A percentile compares a stretch with the other conserved stretches of the same genome.
These are phyloP conservation scores for Gymnoscopelus microlampas DNA, from an alignment of 2,797 vertebrate genomes.

Conservation along the genomic window DNA sequence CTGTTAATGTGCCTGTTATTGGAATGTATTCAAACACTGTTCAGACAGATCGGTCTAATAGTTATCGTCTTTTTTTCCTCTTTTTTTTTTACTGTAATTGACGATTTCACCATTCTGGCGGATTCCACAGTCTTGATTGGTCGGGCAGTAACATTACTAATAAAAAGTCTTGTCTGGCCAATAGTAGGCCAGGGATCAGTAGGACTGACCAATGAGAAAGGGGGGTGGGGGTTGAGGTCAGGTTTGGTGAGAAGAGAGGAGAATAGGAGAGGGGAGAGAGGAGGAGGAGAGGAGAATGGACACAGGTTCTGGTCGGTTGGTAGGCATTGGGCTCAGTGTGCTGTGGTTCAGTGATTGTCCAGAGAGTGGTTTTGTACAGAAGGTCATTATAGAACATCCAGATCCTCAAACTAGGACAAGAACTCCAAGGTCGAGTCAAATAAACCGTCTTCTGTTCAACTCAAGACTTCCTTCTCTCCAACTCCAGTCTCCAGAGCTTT, in stretches of 20 bases:
- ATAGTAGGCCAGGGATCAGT: constrained; percentile 57
- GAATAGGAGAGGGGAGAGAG: constrained; percentile 5
- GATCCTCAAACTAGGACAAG: constrained; percentile 49
- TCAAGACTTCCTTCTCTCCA: background rate
- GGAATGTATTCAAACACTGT: constrained; percentile 82
- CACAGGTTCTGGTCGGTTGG: constrained; percentile 77
- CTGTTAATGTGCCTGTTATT: constrained; percentile 66
- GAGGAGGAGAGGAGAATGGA: constrained; percentile 41
- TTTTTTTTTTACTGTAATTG: constrained; percentile 31
- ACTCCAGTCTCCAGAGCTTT: constrained; percentile 6
- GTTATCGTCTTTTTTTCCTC: constrained; percentile 7
- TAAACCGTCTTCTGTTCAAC: background rate
- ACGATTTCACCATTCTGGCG: constrained; percentile 42
- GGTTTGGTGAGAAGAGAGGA: background rate
- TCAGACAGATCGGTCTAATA: too few relatives aligned
- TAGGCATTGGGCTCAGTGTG: constrained; percentile 81
- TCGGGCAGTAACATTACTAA: constrained; percentile 73
- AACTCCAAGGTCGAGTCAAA: constrained; percentile 46
- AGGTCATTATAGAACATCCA: constrained; percentile 46
- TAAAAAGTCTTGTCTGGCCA: constrained; percentile 64
- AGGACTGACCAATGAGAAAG: constrained; percentile 48
- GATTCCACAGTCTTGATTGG: constrained; percentile 77
- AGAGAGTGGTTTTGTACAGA: constrained; percentile 66
- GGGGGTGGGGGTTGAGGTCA: background rate
- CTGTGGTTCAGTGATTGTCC: constrained; percentile 84